A percentile compares a stretch with the other conserved stretches of the same genome.
These are phyloP conservation scores for Megastigmus dorsalis DNA, from an alignment of 2,888 invertebrate genomes.

Conservation along the genomic window DNA sequence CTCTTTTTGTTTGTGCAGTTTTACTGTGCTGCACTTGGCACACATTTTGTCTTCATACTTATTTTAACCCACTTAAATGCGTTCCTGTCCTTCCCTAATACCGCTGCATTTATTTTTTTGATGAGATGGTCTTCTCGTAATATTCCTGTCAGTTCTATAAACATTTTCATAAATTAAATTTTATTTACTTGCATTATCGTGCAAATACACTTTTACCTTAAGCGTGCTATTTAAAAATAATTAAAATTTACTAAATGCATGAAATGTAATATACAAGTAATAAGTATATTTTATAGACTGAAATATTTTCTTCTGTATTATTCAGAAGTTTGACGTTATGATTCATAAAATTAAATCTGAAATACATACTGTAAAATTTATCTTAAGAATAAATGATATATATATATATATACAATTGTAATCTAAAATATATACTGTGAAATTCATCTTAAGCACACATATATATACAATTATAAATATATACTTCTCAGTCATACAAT, in stretches of 20 bases:
- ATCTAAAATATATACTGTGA: too few species aligned
- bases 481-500: neutral
- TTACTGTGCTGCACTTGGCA: slow-evolving; percentile 40
- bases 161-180: neutral
- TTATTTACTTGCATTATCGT: neutral
- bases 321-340: too few species aligned
- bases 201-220: slow-evolving; percentile 12
- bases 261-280: too few species aligned
- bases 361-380: too few species aligned
- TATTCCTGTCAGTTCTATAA: neutral
- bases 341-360: too few species aligned
- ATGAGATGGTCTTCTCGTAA: neutral
- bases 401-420: too few species aligned
- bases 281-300: too few species aligned
- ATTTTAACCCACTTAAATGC: slow-evolving; percentile 27
- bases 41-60: slow-evolving; percentile 25
- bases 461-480: neutral
- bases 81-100: neutral
- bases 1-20: neutral
- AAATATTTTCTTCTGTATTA: too few species aligned
- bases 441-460: neutral
- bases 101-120: neutral
- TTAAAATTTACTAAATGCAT: too few species aligned
- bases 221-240: too few species aligned
- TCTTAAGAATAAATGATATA: too few species aligned